phyloP scores from a whole-genome alignment of 1,140 invertebrate genomes.

The Macrostomum lignano region DNA sequence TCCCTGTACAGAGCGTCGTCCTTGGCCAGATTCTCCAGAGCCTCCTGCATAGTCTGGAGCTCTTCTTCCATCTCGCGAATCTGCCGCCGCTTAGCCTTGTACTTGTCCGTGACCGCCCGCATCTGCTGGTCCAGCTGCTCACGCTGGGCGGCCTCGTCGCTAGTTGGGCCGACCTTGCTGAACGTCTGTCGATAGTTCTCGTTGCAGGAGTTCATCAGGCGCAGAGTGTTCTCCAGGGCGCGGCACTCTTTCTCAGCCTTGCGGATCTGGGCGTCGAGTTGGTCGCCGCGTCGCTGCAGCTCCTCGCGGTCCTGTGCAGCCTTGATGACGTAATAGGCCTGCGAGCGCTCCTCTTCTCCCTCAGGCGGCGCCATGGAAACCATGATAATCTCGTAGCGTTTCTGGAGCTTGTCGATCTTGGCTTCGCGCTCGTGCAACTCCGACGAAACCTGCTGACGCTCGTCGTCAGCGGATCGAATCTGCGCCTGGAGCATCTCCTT shows the following conservation, averaged over 20 bases:
- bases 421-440: slow-evolving; percentile 25
- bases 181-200: slow-evolving; percentile 24
- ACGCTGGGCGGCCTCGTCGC: slow-evolving; percentile 25
- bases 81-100: slow-evolving; percentile 24
- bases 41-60: background rate
- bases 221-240: slow-evolving; percentile 26
- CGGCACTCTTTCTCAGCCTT: slow-evolving; percentile 26
- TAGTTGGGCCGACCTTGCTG: slow-evolving; percentile 8
- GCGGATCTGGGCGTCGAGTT: slow-evolving; percentile 23
- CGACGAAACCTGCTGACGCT: slow-evolving; percentile 19
- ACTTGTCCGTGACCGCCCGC: slow-evolving; percentile 24
- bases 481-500: slow-evolving; percentile 25
- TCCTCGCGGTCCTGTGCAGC: slow-evolving; percentile 29
- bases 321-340: slow-evolving; percentile 28
- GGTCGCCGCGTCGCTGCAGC: slow-evolving; percentile 23
- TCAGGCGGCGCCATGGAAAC: slow-evolving; percentile 28
- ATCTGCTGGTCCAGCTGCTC: slow-evolving; percentile 23
- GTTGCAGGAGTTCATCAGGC: slow-evolving; percentile 24
- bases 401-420: slow-evolving; percentile 26
- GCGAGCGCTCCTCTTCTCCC: slow-evolving; percentile 24
- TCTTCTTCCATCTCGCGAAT: slow-evolving; percentile 23
- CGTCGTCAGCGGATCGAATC: slow-evolving; percentile 16
- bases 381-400: slow-evolving; percentile 21
- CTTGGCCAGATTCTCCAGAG: background rate
- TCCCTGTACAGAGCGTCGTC: background rate